Evolutionary conservation across 2,797 vertebrate genomes (phyloP).

Genomic region (Lepidocolaptes lacrymiger): DNA sequence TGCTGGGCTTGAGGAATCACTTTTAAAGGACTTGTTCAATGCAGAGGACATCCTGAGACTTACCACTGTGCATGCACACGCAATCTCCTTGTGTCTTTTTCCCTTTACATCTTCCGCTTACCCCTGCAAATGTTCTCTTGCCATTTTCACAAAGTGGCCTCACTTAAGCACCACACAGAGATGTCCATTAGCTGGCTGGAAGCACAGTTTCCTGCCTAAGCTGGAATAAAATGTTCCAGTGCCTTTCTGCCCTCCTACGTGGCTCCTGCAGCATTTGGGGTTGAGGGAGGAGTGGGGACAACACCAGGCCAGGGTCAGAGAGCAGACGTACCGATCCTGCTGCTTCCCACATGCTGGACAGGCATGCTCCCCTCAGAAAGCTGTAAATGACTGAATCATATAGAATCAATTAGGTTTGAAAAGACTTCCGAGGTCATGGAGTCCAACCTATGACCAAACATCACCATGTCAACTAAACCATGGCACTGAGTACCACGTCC

Average conservation of each 20-base stretch:
- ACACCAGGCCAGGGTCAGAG: neutral
- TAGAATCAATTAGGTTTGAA: neutral
- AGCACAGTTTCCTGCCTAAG: neutral
- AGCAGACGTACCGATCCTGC: neutral
- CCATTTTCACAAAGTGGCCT: neutral
- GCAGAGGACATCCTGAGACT: neutral
- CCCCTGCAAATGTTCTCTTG: neutral
- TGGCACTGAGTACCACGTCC: neutral
- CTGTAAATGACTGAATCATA: neutral
- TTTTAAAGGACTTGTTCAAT: neutral
- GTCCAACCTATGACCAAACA: neutral
- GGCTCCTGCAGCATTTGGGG: neutral
- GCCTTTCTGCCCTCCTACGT: neutral
- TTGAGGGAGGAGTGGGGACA: neutral
- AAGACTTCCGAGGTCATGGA: neutral
- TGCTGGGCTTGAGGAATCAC: neutral
- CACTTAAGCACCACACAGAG: neutral
- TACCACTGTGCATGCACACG: rapidly evolving
- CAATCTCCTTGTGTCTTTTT: neutral
- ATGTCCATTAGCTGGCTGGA: neutral
- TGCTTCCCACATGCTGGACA: neutral
- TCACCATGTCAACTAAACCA: neutral
- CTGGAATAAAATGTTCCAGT: neutral
- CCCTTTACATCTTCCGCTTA: neutral
- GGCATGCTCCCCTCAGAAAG: neutral